Percentiles rank a stretch among this genome's conserved stretches.
These are phyloP conservation scores for Sarcophaga peregrina DNA, from an alignment of 1,140 invertebrate species.

Conservation along the genomic window DNA sequence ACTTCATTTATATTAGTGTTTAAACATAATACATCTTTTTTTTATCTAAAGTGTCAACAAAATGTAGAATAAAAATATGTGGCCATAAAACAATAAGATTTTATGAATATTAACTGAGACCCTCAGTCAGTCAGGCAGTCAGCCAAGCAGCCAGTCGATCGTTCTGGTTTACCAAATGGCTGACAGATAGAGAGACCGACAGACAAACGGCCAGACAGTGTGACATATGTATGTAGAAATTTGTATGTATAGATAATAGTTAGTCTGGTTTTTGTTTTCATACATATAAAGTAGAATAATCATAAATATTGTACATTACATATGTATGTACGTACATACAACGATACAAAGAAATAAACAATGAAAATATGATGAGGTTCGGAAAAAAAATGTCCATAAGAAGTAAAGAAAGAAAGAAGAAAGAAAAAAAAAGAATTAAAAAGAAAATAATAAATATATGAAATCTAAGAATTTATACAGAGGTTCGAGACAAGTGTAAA, in stretches of 20 bases:
- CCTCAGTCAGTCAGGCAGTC: neutral
- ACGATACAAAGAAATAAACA: neutral
- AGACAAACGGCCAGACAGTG: too few relatives aligned
- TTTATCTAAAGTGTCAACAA: constrained; percentile 25
- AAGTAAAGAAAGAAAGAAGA: neutral
- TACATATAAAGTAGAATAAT: neutral
- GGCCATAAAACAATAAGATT: constrained; percentile 11
- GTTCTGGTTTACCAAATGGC: too few relatives aligned
- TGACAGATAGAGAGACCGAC: too few relatives aligned
- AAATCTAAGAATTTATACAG: neutral
- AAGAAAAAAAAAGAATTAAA: neutral
- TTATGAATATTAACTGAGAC: constrained; percentile 3
- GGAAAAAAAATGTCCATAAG: neutral
- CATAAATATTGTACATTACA: neutral
- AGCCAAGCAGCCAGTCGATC: neutral
- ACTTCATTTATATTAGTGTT: neutral
- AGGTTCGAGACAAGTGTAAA: constrained; percentile 7
- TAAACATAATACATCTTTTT: neutral
- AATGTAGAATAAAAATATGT: neutral
- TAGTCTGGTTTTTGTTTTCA: neutral
- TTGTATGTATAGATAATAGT: too few relatives aligned
- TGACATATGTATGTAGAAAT: too few relatives aligned
- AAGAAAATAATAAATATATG: neutral
- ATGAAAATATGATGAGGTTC: neutral
- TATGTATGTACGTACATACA: too few relatives aligned